A percentile compares a stretch with the other conserved stretches of the same genome.
Conservation (phyloP, 2,888 invertebrate genomes). For the Orgyia antiqua region DNA sequence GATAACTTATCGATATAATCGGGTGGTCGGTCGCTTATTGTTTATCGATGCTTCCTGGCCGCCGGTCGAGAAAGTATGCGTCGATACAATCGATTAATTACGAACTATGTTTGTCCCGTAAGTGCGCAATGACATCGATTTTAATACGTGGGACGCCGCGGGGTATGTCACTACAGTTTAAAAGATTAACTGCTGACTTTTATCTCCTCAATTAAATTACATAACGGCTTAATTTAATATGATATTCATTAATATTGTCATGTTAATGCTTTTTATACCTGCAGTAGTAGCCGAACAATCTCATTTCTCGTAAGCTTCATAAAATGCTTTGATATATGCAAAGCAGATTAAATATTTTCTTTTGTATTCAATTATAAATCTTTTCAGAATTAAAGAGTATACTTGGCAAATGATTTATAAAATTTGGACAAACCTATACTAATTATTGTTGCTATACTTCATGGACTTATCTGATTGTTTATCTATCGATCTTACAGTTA, state of each 20-base stretch:
- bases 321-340: no score
- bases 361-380: no score
- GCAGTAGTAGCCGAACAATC: no score
- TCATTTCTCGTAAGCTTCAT: no score
- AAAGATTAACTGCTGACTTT: constrained; percentile 16
- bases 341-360: no score
- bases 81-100: constrained; percentile 65
- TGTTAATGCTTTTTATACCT: no score
- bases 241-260: constrained; percentile 7
- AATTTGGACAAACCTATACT: no score
- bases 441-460: no score
- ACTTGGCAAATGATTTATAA: no score
- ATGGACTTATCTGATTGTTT: no score
- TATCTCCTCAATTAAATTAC: constrained; percentile 13
- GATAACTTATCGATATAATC: constrained; percentile 71
- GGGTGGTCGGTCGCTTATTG: constrained; percentile 64
- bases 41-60: constrained; percentile 62
- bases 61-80: constrained; percentile 53
- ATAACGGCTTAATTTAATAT: constrained; percentile 15
- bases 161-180: constrained; percentile 20
- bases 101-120: constrained; percentile 53
- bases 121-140: constrained; percentile 60
- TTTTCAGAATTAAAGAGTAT: no score
- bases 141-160: constrained; percentile 27
- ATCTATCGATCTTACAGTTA: no score